Percentiles rank a stretch among this genome's conserved stretches.
These are phyloP conservation scores for Prunella fulvescens DNA, from an alignment of 2,113 vertebrate species.

Conservation along the genomic window DNA sequence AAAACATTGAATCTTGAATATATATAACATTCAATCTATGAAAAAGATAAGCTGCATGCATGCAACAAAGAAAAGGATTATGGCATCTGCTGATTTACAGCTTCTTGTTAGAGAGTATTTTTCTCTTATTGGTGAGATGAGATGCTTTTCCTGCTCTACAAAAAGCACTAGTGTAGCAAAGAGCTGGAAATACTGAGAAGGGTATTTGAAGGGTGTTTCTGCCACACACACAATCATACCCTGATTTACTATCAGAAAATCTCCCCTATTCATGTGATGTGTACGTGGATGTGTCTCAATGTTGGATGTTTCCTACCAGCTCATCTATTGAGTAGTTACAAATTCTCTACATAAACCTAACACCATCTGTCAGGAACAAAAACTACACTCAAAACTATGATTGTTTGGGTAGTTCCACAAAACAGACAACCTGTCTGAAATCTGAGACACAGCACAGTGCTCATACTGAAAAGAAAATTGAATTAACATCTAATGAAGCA, in stretches of 20 bases:
- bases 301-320: background rate
- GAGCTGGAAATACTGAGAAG: background rate
- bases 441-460: background rate
- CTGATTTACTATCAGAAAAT: background rate
- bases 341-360: background rate
- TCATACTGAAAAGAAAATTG: background rate
- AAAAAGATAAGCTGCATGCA: background rate
- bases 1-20: background rate
- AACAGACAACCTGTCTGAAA: background rate
- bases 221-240: background rate
- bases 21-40: background rate
- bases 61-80: background rate
- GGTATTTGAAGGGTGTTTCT: background rate
- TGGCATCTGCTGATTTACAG: background rate
- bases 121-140: background rate
- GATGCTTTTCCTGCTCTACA: background rate
- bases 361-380: background rate
- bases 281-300: accelerated
- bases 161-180: background rate
- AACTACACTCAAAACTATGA: background rate
- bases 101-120: background rate
- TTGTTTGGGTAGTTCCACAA: background rate
- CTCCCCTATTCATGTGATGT: background rate
- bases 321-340: background rate
- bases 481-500: background rate